Evolutionary conservation across 2,113 vertebrate species (phyloP).

Genomic region (Hystrix brachyura): DNA sequence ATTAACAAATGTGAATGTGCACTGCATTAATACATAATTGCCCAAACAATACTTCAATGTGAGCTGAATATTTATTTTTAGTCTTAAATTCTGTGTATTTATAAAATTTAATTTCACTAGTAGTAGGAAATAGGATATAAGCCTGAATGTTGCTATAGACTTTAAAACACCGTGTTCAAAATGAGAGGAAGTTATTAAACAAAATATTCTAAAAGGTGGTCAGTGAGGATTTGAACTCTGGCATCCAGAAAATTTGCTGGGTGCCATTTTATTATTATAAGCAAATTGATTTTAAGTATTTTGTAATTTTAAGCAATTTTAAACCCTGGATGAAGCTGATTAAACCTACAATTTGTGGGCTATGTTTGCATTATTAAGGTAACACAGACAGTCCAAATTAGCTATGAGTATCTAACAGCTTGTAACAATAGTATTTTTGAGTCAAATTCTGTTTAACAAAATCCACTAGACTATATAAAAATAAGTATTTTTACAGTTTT

Average conservation of each 20-base stretch:
- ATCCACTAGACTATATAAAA: conserved; percentile 71
- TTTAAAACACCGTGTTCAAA: conserved; percentile 21
- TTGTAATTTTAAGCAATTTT: conserved; percentile 17
- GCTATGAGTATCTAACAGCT: background rate
- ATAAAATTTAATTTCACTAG: conserved; percentile 14
- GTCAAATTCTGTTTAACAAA: conserved; percentile 55
- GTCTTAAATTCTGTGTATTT: conserved; percentile 31
- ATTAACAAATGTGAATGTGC: conserved; percentile 3
- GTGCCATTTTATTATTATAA: background rate
- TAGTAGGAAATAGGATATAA: background rate
- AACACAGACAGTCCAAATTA: background rate
- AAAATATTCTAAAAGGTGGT: background rate
- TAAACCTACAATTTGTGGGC: background rate
- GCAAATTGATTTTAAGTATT: conserved; percentile 23
- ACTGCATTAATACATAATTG: background rate
- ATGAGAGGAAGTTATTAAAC: conserved; percentile 20
- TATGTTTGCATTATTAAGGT: background rate
- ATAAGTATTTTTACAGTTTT: conserved; percentile 50
- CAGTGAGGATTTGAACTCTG: background rate
- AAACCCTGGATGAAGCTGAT: conserved; percentile 5
- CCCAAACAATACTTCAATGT: conserved; percentile 23
- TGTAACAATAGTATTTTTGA: conserved; percentile 6
- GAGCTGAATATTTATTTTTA: background rate
- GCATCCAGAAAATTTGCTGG: conserved; percentile 4
- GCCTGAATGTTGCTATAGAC: background rate